A percentile compares a stretch with the other conserved stretches of the same genome.
Evolutionary conservation across 2,113 vertebrate genomes (phyloP).

Genomic region (Otocyon megalotis): DNA sequence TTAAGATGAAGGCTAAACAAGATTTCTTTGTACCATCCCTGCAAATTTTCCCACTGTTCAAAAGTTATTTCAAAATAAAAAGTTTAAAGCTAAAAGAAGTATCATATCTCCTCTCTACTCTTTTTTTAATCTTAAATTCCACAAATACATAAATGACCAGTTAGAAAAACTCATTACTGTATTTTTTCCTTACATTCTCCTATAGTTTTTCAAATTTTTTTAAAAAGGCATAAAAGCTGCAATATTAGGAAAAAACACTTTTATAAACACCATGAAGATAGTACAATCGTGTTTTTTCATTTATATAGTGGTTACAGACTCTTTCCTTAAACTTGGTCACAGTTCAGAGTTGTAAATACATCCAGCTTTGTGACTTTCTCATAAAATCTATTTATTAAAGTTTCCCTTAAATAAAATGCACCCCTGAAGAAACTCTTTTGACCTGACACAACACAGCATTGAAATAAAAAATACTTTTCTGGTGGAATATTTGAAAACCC

Average conservation of each 20-base stretch:
- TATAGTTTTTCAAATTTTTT: neutral
- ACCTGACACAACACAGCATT: constrained; percentile 22
- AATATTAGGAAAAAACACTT: neutral
- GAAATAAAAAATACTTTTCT: constrained; percentile 57
- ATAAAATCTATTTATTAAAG: constrained; percentile 71
- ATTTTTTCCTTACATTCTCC: neutral
- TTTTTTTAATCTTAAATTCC: neutral
- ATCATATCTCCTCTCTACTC: neutral
- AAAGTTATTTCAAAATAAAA: constrained; percentile 56
- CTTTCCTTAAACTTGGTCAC: constrained; percentile 60
- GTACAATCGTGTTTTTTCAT: neutral
- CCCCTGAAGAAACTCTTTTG: constrained; percentile 47
- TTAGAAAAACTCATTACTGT: neutral
- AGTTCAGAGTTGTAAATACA: constrained; percentile 67
- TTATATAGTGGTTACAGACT: neutral
- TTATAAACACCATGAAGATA: neutral
- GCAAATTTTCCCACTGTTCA: neutral
- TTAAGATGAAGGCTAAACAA: neutral
- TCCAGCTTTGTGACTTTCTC: constrained; percentile 47
- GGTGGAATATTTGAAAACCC: constrained; percentile 65
- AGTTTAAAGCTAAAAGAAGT: neutral
- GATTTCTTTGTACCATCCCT: neutral
- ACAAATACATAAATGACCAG: constrained; percentile 16
- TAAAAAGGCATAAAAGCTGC: neutral
- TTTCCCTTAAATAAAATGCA: constrained; percentile 58